Evolutionary conservation across 1,140 invertebrate genomes (phyloP).

Genomic region (Grapholita molesta): DNA sequence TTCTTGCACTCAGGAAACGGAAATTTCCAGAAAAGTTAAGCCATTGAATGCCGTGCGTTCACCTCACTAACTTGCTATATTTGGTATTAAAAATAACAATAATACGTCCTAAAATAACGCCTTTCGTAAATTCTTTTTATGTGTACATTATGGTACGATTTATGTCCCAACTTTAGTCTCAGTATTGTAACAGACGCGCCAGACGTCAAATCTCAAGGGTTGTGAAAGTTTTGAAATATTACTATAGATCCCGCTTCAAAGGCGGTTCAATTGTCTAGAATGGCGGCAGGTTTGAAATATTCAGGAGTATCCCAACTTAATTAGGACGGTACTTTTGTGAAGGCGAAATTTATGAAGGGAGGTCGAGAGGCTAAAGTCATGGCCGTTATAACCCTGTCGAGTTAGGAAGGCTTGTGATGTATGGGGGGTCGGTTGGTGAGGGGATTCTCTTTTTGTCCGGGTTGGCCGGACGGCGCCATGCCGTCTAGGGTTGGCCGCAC

Average conservation of each 20-base stretch:
- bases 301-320: conserved; percentile 54
- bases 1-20: conserved; percentile 33
- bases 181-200: not conserved
- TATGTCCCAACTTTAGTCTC: not conserved
- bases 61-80: conserved; percentile 22
- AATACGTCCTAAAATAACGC: not conserved
- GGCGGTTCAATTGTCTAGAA: conserved; percentile 27
- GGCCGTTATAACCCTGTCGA: conserved; percentile 39
- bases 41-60: conserved; percentile 31
- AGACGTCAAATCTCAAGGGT: conserved; percentile 1
- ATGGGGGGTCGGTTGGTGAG: conserved; percentile 45
- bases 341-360: conserved; percentile 43
- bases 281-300: conserved; percentile 42
- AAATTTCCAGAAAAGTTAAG: conserved; percentile 41
- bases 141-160: not conserved
- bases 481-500: conserved; percentile 53
- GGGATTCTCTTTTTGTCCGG: conserved; percentile 52
- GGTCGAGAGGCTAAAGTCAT: conserved; percentile 48
- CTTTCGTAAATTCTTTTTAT: not conserved
- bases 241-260: conserved; percentile 31
- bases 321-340: conserved; percentile 51
- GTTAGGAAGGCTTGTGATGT: conserved; percentile 46
- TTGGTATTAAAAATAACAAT: not conserved
- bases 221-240: conserved; percentile 36
- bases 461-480: conserved; percentile 51